Base-by-base conservation (phyloP, 2,113 vertebrate species). In the Hirundichthys speculiger region DNA sequence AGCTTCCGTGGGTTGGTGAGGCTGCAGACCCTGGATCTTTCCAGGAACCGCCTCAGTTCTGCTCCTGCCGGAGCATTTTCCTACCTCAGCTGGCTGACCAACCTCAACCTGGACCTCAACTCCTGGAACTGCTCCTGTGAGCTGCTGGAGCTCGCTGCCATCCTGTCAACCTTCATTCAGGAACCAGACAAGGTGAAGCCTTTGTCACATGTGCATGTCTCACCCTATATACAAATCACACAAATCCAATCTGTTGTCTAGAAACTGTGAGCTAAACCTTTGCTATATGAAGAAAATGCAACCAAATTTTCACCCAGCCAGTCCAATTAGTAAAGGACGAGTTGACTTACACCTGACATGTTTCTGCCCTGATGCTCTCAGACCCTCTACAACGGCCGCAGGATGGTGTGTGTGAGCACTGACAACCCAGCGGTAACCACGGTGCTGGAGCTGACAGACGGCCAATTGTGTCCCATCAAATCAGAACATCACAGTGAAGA, bases 101-200 rank as follows among this genome's bases (percentile, higher is more conserved):
- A 87, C 61, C 85, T 94, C 34, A 93, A 90, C 61, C 80, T 95
- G 65, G 91, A 92, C 38, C 82, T 88, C 19, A 94, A 94, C 72
- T 82, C 54, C 2, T 94, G 93, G 94, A 91, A 89, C 76, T 95
- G 95, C 64, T 90, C 89, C 12, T 95, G 94, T 53, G 87, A 92
- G 53, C 89, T 94, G 41, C 61, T 89, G 55, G 89, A 88, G 0
- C 77, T 93, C 13, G 84, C 87, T 0, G 19, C 19, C 2, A 92
- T 95, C 73, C 87, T 94, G 68, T 89, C 89, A 47, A 88, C 64
- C 63, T 95, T 89, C 38, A 51, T 89, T 2, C 88, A 89, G 70
- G 85, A 89, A 46, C 89, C 92, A 2, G 85, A 83, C 55, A 89
- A 70, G 70, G 89, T 69, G 16, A 21, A 55, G 5, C 9, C 10